Percentiles rank a stretch among this genome's conserved stretches.
Evolutionary conservation across 2,888 invertebrate genomes (phyloP).

Genomic region (Linyphia triangularis): DNA sequence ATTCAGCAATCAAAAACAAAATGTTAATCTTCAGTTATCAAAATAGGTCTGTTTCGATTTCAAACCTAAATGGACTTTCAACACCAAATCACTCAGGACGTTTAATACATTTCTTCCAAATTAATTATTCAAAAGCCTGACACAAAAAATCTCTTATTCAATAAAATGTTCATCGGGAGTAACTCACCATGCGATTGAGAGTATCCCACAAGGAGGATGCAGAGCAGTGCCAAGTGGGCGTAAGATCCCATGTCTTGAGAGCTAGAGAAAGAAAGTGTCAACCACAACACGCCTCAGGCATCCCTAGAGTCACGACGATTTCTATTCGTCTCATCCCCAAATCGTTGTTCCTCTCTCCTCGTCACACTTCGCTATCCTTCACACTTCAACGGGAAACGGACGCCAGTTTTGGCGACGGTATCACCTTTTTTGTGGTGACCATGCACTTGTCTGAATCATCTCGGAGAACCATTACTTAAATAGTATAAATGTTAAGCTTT

Average conservation of each 20-base stretch:
- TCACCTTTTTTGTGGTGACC: background rate
- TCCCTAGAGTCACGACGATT: conserved; percentile 29
- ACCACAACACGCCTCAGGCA: conserved; percentile 46
- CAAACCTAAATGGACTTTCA: no score
- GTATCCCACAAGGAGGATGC: background rate
- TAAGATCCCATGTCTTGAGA: background rate
- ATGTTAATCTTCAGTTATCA: no score
- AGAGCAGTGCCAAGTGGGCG: background rate
- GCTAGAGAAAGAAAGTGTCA: background rate
- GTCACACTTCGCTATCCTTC: conserved; percentile 59
- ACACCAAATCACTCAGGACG: no score
- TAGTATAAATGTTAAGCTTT: no score
- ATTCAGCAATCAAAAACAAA: no score
- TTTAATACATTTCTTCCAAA: no score
- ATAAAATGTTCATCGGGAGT: no score
- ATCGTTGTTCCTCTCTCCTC: conserved; percentile 1
- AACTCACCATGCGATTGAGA: conserved; percentile 28
- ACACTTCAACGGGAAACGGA: conserved; percentile 43
- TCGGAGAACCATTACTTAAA: no score
- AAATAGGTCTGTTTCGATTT: no score
- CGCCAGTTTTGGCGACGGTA: background rate
- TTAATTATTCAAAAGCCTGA: no score
- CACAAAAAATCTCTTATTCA: no score
- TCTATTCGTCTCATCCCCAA: conserved; percentile 42
- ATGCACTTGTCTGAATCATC: no score